Conservation (phyloP, 2,797 vertebrate species). For the Galagoides demidoff region DNA sequence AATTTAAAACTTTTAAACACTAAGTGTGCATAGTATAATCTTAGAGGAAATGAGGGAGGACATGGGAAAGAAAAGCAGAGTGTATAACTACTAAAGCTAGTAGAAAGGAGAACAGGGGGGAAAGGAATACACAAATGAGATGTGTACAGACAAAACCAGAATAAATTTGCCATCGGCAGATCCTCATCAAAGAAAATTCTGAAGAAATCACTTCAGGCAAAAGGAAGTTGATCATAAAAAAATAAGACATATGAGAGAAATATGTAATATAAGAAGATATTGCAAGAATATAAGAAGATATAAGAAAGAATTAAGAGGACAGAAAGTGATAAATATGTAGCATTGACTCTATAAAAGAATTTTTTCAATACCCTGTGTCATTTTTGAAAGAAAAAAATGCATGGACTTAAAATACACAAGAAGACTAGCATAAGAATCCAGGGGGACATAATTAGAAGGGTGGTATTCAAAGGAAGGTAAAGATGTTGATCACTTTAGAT, state of each 20-base stretch:
- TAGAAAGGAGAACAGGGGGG: neutral
- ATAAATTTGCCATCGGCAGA: neutral
- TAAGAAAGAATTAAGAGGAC: neutral
- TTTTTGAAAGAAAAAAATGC: conserved; percentile 10
- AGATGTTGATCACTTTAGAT: neutral
- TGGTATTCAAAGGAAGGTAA: neutral
- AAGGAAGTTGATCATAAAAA: conserved; percentile 24
- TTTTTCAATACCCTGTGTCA: neutral
- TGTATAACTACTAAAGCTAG: neutral
- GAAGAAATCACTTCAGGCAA: neutral
- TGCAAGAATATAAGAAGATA: neutral
- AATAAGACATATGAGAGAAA: neutral
- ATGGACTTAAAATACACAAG: neutral
- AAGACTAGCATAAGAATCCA: neutral
- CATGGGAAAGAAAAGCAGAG: neutral
- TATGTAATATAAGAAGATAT: neutral
- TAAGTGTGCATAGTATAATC: neutral
- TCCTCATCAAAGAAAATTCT: neutral
- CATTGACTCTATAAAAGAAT: neutral
- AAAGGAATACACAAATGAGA: neutral
- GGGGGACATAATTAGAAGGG: neutral
- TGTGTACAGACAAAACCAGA: neutral
- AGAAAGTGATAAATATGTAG: neutral
- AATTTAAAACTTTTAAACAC: conserved; percentile 3
- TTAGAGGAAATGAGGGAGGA: neutral